Evolutionary conservation across 2,797 vertebrate species (phyloP).

Genomic region (Gymnothorax reevesii): DNA sequence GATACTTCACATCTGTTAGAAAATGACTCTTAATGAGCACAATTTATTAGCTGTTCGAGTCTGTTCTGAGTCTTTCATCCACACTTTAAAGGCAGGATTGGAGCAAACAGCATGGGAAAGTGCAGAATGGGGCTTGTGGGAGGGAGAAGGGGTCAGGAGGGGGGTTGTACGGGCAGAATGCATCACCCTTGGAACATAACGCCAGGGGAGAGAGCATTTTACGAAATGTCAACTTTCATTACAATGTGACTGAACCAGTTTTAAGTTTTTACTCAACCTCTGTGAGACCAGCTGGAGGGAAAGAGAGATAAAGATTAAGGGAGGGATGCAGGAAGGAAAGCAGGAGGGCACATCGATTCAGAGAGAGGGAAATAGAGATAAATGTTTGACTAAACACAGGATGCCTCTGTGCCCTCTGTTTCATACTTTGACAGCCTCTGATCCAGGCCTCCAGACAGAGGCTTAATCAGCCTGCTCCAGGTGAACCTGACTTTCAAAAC

Average conservation of each 20-base stretch:
- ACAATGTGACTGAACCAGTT: slow-evolving; percentile 75
- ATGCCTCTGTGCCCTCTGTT: background rate
- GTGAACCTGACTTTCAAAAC: background rate
- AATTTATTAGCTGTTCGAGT: slow-evolving; percentile 54
- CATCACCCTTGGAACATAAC: slow-evolving; percentile 61
- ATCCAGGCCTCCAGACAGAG: background rate
- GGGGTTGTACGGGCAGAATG: background rate
- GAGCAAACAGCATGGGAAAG: background rate
- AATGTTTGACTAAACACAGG: slow-evolving; percentile 47
- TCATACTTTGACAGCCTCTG: slow-evolving; percentile 21
- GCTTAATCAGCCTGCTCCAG: background rate
- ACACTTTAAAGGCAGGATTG: slow-evolving; percentile 10
- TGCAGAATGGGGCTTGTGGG: background rate
- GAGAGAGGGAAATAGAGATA: slow-evolving; percentile 35
- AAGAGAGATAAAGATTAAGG: slow-evolving; percentile 25
- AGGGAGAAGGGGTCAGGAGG: slow-evolving; percentile 25
- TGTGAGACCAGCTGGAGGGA: slow-evolving; percentile 49
- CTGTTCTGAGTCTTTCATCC: slow-evolving; percentile 55
- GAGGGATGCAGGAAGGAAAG: background rate
- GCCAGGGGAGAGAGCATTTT: slow-evolving; percentile 47
- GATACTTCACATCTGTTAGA: slow-evolving; percentile 35
- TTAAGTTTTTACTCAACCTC: slow-evolving; percentile 75
- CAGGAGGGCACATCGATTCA: slow-evolving; percentile 25
- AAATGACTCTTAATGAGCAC: slow-evolving; percentile 38
- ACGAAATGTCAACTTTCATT: slow-evolving; percentile 64